These are phyloP conservation scores for Botia kubotai DNA, from an alignment of 2,797 vertebrate species.

Conservation along the genomic window DNA sequence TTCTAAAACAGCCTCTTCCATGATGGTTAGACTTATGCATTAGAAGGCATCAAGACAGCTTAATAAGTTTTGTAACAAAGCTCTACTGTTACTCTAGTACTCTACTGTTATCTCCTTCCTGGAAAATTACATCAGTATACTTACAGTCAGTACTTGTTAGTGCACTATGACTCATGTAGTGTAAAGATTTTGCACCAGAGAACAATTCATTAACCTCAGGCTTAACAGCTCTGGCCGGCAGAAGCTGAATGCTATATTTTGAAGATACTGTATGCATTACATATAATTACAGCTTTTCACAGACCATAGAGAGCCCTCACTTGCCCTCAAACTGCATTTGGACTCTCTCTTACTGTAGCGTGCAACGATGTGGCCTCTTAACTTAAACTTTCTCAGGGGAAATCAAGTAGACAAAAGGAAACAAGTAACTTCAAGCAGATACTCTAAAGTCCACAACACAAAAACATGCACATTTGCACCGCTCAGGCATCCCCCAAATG, in stretches of 20 bases:
- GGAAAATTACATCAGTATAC: not conserved
- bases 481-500: conserved; percentile 6
- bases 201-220: conserved; percentile 11
- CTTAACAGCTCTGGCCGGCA: conserved; percentile 13
- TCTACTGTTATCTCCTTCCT: conserved; percentile 4
- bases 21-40: too few species aligned
- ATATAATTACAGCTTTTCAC: not conserved
- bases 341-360: not conserved
- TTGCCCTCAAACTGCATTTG: conserved; percentile 8
- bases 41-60: too few species aligned
- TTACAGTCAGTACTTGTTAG: not conserved
- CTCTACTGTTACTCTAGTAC: not conserved
- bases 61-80: too few species aligned
- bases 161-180: not conserved
- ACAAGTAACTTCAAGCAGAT: not conserved
- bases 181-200: not conserved
- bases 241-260: not conserved
- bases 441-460: conserved; percentile 2
- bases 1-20: too few species aligned
- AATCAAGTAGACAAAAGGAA: conserved; percentile 15
- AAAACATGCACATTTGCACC: conserved; percentile 2
- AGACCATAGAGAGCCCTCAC: not conserved
- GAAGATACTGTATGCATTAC: not conserved
- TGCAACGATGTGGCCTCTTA: not conserved
- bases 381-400: conserved; percentile 7